phyloP scores from a whole-genome alignment of 1,140 invertebrate genomes.

The Nilaparvata lugens region DNA sequence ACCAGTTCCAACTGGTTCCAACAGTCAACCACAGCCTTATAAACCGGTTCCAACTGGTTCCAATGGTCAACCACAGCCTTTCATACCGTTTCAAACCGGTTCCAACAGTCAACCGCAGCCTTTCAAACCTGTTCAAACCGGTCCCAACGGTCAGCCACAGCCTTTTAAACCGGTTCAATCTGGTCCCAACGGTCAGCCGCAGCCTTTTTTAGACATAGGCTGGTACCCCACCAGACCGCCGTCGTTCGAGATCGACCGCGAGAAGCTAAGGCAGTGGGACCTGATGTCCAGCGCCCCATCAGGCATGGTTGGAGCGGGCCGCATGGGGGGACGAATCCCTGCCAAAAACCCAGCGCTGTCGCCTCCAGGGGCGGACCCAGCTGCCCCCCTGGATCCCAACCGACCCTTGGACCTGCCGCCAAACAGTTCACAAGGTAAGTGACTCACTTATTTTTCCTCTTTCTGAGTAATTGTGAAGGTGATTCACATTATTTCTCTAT shows the following conservation, averaged over 20 bases:
- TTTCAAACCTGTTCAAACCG: constrained; percentile 30
- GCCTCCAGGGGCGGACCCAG: too few species aligned
- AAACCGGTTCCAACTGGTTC: constrained; percentile 37
- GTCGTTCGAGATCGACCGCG: constrained; percentile 59
- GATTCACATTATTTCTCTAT: too few species aligned
- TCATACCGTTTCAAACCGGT: constrained; percentile 22
- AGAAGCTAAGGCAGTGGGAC: constrained; percentile 79
- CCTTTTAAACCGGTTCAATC: constrained; percentile 35
- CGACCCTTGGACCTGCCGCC: too few species aligned
- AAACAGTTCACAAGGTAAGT: too few species aligned
- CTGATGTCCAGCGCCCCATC: constrained; percentile 66
- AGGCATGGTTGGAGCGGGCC: constrained; percentile 27
- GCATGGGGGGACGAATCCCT: not conserved
- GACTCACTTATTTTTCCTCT: too few species aligned
- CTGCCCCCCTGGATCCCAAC: too few species aligned
- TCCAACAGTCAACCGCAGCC: constrained; percentile 26
- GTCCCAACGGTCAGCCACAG: constrained; percentile 21
- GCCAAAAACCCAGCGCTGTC: not conserved
- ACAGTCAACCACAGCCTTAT: constrained; percentile 35
- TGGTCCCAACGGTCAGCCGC: constrained; percentile 11
- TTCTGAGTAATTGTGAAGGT: too few species aligned
- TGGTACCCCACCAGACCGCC: constrained; percentile 35
- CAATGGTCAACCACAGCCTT: constrained; percentile 32
- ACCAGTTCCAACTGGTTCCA: constrained; percentile 1
- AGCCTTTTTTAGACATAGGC: constrained; percentile 47